Conservation (phyloP, 2,888 invertebrate species). For the Antheraea assamensis region DNA sequence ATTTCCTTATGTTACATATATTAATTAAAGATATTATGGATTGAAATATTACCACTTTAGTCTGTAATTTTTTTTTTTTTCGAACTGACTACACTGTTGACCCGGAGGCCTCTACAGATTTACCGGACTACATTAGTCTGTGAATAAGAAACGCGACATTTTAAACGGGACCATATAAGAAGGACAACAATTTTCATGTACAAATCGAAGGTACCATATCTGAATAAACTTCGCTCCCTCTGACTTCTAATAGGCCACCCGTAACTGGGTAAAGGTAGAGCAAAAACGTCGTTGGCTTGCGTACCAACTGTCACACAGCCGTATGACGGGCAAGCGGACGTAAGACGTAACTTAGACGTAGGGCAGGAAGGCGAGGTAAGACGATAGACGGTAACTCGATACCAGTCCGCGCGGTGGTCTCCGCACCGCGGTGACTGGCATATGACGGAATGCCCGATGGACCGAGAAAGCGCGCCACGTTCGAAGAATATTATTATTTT, state of each 20-base stretch:
- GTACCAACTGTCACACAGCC: conserved; percentile 71
- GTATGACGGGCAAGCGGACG: conserved; percentile 71
- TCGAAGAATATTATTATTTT: conserved; percentile 49
- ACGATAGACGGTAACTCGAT: conserved; percentile 78
- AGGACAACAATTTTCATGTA: neutral
- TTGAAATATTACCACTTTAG: too few species aligned
- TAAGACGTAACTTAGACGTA: conserved; percentile 77
- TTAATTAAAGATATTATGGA: too few species aligned
- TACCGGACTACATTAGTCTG: too few species aligned
- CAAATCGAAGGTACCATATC: neutral
- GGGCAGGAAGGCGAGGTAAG: conserved; percentile 77
- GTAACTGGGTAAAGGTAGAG: conserved; percentile 46
- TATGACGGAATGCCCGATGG: conserved; percentile 79
- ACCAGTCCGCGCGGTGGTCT: conserved; percentile 73
- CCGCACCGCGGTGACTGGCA: conserved; percentile 71
- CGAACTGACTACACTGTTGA: too few species aligned
- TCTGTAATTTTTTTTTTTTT: too few species aligned
- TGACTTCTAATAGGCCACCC: conserved; percentile 42
- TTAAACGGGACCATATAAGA: neutral
- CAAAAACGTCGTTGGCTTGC: conserved; percentile 52
- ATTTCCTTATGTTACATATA: too few species aligned
- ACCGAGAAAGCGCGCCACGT: conserved; percentile 79
- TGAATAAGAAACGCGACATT: neutral
- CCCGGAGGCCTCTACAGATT: too few species aligned
- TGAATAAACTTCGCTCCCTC: neutral